Evolutionary conservation across 2,113 vertebrate genomes (phyloP), one percentile per base, ranked within the genome.

Genomic region (Circaetus gallicus): DNA sequence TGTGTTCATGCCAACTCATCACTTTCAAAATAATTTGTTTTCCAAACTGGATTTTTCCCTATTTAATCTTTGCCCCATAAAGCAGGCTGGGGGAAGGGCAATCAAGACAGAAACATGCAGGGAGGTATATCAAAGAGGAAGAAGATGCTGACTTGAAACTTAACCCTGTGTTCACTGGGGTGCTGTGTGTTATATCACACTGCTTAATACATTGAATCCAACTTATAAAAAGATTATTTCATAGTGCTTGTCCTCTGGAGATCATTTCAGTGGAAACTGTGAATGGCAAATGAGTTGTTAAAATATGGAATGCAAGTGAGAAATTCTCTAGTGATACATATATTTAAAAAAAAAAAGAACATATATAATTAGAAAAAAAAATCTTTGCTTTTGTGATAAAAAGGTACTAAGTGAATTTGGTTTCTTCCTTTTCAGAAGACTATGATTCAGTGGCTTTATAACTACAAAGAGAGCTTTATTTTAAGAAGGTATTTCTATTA

Each of bases 101-200:
- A 2, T 94, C 18, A 52, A 78, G 84, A 50, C 38, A 81, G 77
- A 89, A 89, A 82, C 5, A 29, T 49, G 42, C 42, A 78, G 49
- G 38, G 67, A 62, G 66, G 16, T 38, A 65, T 96, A 89, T 87
- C 81, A 91, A 93, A 95, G 70, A 69, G 14, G 49, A 89, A 36
- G 47, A 93, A 55, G 69, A 79, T 95, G 91, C 89, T 95, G 94
- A 93, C 73, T 95, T 85, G 80, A 85, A 85, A 91, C 45, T 95
- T 97, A 97, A 97, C 95, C 61, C 94, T 58, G 13, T 89, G 26
- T 69, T 95, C 18, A 16, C 91, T 72, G 17, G 16, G 80, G 18
- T 2, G 1, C 3, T 47, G 29, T n/a, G 4, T 63, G 13, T 81
- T 73, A 5, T 82, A 45, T 74, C 61, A 9, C 4, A 9, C 47